A percentile compares a stretch with the other conserved stretches of the same genome.
phyloP scores from a whole-genome alignment of 2,888 invertebrate species.

The Caenorhabditis doughertyi region DNA sequence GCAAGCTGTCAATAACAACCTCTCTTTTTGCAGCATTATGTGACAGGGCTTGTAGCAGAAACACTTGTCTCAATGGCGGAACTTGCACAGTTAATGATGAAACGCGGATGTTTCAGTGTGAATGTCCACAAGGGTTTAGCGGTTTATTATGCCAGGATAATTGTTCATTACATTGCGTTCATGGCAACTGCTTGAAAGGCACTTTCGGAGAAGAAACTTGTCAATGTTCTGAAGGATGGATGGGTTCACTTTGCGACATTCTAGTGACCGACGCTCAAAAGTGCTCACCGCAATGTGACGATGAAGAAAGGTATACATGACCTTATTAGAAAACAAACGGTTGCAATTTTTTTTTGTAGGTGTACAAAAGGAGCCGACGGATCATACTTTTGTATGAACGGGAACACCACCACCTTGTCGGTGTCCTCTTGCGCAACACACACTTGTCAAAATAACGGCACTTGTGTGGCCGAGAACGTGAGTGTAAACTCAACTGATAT shows the following conservation, averaged over 20 bases:
- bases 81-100: conserved; percentile 75
- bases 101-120: conserved; percentile 72
- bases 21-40: conserved; percentile 46
- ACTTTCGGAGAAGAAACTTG: conserved; percentile 66
- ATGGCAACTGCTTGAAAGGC: conserved; percentile 70
- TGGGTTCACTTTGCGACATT: conserved; percentile 67
- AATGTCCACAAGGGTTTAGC: conserved; percentile 72
- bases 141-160: conserved; percentile 73
- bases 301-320: conserved; percentile 61
- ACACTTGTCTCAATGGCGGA: conserved; percentile 76
- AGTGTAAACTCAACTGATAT: conserved; percentile 8
- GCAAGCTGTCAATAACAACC: conserved; percentile 39
- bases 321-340: conserved; percentile 38
- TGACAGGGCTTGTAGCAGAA: conserved; percentile 69
- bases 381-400: conserved; percentile 47
- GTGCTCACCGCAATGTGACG: conserved; percentile 57
- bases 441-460: conserved; percentile 78
- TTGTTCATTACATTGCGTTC: conserved; percentile 66
- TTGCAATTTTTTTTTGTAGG: conserved; percentile 15
- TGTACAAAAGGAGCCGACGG: conserved; percentile 61
- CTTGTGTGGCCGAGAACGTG: conserved; percentile 75
- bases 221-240: conserved; percentile 70
- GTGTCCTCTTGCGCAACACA: conserved; percentile 53
- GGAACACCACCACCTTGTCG: background rate
- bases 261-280: conserved; percentile 55